Evolutionary conservation across 2,888 invertebrate species (phyloP), one percentile per base, ranked within the genome.

Genomic region (Saturnia pavonia): DNA sequence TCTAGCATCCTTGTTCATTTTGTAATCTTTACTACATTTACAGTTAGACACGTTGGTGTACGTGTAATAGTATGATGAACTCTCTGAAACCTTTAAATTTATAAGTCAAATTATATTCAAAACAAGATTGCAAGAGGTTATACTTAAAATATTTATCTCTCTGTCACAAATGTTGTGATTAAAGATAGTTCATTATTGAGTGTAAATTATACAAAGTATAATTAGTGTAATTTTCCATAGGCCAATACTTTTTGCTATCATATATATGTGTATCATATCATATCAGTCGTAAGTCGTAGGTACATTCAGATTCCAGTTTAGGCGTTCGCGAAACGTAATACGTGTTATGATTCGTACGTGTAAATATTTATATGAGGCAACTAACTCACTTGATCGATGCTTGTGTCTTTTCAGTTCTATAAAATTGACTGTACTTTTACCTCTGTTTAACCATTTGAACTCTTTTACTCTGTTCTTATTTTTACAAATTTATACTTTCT

Each of bases 1-100:
- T 65, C 69, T 67, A 73, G 65, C 71, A n/a, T 76, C 72, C 73
- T 65, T 71, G 69, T 45, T 51, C 63, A 42, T 71, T 57, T 51
- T 16, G 57, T 27, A 27, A 14, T 60, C 27, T 14, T 60, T 27
- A 60, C 25, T 25, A 27, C 14, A 14, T 60, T 27, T 27, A 27
- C 19, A 19, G 48, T 48, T 43, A 43, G 1, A 12, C 11, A 12
- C 1, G 8, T 43, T 34, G 12, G 45, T 45, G 14, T 45, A 48
- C 45, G 14, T 19, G 48, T 19, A 48, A 19, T 48, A 48, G 2
- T 34, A 34, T 34, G 34, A 4, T 2, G 2, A 34, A 34, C 2
- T 34, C 34, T 34, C 3, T 34, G 34, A 34, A 34, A 4, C 34
- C 6, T 34, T 34, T 34, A 34, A 34, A 34, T 34, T 48, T 48